Evolutionary conservation across 2,888 invertebrate species (phyloP).

Genomic region (Diogma glabrata): DNA sequence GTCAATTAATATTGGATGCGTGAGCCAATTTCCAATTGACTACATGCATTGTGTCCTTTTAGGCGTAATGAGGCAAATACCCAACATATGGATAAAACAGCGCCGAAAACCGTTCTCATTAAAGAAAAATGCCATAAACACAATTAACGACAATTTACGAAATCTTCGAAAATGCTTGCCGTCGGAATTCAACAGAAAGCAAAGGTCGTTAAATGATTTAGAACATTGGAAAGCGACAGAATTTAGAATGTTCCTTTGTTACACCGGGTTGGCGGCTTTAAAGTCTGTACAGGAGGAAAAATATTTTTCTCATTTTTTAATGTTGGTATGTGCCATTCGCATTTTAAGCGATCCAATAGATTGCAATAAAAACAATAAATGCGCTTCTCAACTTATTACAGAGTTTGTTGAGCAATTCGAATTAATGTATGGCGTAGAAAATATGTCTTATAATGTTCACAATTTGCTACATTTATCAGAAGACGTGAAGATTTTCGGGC

Average conservation of each 20-base stretch:
- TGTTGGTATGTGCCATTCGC: background rate
- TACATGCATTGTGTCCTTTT: too few species aligned
- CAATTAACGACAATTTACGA: background rate
- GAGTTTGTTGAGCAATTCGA: background rate
- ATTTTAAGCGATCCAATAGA: constrained; percentile 3
- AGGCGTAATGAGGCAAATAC: constrained; percentile 3
- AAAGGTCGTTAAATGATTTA: background rate
- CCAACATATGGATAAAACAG: background rate
- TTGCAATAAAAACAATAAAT: background rate
- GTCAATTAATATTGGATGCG: too few species aligned
- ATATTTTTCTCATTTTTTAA: background rate
- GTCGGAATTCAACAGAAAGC: background rate
- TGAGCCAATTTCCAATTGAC: too few species aligned
- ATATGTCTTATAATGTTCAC: background rate
- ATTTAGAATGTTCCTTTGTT: background rate
- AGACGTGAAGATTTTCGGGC: background rate
- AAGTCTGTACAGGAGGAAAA: background rate
- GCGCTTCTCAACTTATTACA: background rate
- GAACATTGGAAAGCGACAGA: background rate
- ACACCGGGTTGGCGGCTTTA: background rate
- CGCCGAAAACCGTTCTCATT: background rate
- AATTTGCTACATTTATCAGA: background rate
- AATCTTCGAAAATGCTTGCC: background rate
- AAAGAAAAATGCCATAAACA: background rate
- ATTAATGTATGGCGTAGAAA: constrained; percentile 1